Percentiles rank a stretch among this genome's conserved stretches.
Evolutionary conservation across 2,797 vertebrate species (phyloP).

Genomic region (Carcharodon carcharias): DNA sequence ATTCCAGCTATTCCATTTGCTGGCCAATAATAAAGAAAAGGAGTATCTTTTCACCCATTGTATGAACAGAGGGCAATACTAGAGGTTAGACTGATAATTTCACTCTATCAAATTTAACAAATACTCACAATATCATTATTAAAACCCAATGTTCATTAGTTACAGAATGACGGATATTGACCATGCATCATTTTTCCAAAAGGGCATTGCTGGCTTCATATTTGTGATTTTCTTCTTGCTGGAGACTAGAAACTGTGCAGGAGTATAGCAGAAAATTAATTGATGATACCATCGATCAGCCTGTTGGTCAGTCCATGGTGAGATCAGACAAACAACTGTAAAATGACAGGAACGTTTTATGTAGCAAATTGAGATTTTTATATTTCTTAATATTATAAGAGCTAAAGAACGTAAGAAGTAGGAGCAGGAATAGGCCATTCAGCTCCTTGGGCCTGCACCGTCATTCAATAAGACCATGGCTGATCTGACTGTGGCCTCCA

Average conservation of each 20-base stretch:
- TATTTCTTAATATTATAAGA: not conserved
- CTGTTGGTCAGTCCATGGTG: not conserved
- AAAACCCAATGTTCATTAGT: not conserved
- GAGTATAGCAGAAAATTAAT: not conserved
- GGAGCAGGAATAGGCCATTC: too few relatives aligned
- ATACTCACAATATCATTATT: not conserved
- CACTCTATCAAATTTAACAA: not conserved
- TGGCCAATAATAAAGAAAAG: too few relatives aligned
- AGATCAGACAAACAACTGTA: not conserved
- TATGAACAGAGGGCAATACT: too few relatives aligned
- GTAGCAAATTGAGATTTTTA: not conserved
- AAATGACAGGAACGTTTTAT: not conserved
- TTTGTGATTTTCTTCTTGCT: not conserved
- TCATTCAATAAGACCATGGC: too few relatives aligned
- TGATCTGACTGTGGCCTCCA: too few relatives aligned
- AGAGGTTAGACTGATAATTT: not conserved
- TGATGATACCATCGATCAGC: not conserved
- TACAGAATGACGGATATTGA: not conserved
- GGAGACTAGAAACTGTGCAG: not conserved
- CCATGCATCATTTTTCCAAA: not conserved
- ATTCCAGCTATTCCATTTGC: too few relatives aligned
- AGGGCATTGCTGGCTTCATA: not conserved
- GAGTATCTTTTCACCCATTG: too few relatives aligned
- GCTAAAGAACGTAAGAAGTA: too few relatives aligned
- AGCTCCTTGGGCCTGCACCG: too few relatives aligned